These are phyloP conservation scores for Pollicipes pollicipes DNA, from an alignment of 1,140 invertebrate genomes.

Conservation along the genomic window DNA sequence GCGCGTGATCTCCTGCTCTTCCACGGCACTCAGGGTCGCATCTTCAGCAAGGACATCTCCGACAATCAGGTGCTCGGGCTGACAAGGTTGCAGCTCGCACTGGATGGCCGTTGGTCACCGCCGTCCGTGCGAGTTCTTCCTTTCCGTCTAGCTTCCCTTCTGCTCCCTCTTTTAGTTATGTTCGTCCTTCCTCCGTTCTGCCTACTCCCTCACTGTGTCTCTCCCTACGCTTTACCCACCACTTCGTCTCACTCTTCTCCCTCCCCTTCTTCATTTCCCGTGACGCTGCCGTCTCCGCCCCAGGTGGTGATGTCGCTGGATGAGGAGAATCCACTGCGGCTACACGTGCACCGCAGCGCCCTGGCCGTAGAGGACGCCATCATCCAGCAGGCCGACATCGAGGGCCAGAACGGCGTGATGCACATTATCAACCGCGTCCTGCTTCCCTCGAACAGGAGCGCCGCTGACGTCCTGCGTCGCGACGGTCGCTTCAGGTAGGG, in stretches of 20 bases:
- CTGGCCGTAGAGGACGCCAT: constrained; percentile 31
- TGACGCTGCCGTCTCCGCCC: neutral
- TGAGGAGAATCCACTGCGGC: constrained; percentile 26
- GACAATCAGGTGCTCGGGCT: constrained; percentile 26
- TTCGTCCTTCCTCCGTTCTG: no score
- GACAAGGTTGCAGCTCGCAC: constrained; percentile 1
- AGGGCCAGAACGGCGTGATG: constrained; percentile 36
- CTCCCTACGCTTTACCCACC: no score
- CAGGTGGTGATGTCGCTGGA: constrained; percentile 28
- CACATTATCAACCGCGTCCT: constrained; percentile 36
- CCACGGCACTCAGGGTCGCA: constrained; percentile 26
- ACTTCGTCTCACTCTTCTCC: no score
- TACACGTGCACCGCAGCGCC: constrained; percentile 29
- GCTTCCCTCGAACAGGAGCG: constrained; percentile 28
- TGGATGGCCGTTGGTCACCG: no score
- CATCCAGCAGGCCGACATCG: constrained; percentile 29
- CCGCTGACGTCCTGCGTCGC: constrained; percentile 27
- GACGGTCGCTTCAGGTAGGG: constrained; percentile 28
- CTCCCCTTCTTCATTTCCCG: no score
- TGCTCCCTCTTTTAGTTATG: no score
- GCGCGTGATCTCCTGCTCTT: constrained; percentile 27
- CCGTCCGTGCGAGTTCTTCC: no score
- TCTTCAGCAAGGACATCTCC: constrained; percentile 25
- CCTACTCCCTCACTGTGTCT: no score
- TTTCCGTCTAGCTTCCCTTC: no score